Evolutionary conservation across 1,140 invertebrate species (phyloP).

Genomic region (Elymnias hypermnestra): DNA sequence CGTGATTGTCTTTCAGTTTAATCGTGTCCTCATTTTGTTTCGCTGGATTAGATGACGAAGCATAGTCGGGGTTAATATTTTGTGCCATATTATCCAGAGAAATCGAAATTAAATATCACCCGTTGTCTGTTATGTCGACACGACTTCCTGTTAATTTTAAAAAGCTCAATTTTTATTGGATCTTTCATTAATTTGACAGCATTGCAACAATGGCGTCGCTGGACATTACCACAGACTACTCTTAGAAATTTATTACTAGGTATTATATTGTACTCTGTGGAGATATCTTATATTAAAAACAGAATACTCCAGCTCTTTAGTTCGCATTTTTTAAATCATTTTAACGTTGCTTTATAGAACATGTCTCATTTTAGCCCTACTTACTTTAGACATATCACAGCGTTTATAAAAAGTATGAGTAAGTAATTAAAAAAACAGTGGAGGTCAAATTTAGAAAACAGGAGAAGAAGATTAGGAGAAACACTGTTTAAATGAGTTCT

Average conservation of each 20-base stretch:
- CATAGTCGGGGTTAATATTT: constrained; percentile 87
- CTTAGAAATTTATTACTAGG: too few relatives aligned
- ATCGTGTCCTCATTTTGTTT: constrained; percentile 86
- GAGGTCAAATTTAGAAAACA: too few relatives aligned
- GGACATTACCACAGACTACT: constrained; percentile 11
- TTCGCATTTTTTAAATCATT: too few relatives aligned
- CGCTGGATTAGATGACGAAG: constrained; percentile 79
- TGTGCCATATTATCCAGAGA: constrained; percentile 82
- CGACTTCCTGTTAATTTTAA: constrained; percentile 72
- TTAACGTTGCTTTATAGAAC: too few relatives aligned
- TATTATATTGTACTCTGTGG: too few relatives aligned
- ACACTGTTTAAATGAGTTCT: too few relatives aligned
- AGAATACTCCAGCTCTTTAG: background rate
- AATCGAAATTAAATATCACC: constrained; percentile 48
- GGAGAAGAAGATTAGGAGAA: too few relatives aligned
- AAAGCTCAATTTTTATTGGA: constrained; percentile 73
- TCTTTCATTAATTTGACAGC: constrained; percentile 61
- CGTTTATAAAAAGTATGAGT: too few relatives aligned
- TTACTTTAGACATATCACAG: too few relatives aligned
- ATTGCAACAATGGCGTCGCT: constrained; percentile 57
- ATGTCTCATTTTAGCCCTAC: too few relatives aligned
- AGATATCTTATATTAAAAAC: too few relatives aligned
- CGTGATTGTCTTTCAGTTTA: constrained; percentile 87
- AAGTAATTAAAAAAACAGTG: too few relatives aligned
- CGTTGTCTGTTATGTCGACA: constrained; percentile 55